These are phyloP conservation scores for Capreolus pygargus DNA, from an alignment of 2,113 vertebrate genomes.

Conservation along the genomic window DNA sequence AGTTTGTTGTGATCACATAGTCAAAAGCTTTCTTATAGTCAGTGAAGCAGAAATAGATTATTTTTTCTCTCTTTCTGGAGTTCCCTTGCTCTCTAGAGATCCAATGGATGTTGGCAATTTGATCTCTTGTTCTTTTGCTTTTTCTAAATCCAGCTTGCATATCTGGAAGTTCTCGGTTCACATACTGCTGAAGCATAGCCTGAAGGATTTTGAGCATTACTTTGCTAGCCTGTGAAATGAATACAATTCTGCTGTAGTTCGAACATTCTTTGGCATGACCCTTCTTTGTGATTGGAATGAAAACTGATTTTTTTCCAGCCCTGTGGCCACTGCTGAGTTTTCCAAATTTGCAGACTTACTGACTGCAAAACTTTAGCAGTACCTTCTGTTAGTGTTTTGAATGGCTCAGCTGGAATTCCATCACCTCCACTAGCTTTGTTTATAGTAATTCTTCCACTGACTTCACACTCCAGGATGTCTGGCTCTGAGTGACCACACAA, in stretches of 20 bases:
- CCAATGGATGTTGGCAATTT: neutral
- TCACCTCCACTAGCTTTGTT: neutral
- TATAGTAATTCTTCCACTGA: neutral
- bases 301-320: neutral
- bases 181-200: neutral
- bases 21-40: neutral
- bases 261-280: neutral
- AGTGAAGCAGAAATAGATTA: neutral
- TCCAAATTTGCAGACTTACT: neutral
- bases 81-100: neutral
- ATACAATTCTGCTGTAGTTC: neutral
- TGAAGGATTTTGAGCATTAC: neutral
- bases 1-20: neutral
- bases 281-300: neutral
- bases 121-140: neutral
- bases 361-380: neutral
- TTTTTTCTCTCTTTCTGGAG: too few species aligned
- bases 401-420: neutral
- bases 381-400: neutral
- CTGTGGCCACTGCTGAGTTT: neutral
- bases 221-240: neutral
- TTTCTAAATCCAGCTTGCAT: neutral
- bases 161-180: neutral
- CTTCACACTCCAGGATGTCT: neutral
- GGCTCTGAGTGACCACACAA: neutral